Conservation (phyloP, 2,113 vertebrate species). For the Colaptes auratus region DNA sequence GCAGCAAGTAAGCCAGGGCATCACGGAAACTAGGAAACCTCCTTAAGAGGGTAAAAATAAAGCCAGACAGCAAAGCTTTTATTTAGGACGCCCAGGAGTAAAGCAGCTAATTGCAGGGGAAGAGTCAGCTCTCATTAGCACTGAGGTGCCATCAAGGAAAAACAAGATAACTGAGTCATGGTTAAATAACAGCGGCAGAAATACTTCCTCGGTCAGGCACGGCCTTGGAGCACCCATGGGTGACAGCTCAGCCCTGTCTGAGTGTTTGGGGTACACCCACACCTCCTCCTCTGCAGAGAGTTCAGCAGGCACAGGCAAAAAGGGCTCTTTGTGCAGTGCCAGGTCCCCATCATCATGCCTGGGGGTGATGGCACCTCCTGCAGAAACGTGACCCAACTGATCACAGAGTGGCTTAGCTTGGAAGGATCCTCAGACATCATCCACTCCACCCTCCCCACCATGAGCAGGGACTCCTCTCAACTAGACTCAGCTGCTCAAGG, state of each 20-base stretch:
- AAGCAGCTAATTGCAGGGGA: constrained; percentile 33
- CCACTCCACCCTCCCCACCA: too few species aligned
- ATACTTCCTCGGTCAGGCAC: not conserved
- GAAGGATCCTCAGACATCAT: too few species aligned
- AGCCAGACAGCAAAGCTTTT: not conserved
- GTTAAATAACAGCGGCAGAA: constrained; percentile 23
- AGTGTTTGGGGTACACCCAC: not conserved
- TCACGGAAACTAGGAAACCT: constrained; percentile 56
- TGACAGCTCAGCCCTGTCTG: not conserved
- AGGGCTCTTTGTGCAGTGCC: rapidly evolving
- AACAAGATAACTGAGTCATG: constrained; percentile 34
- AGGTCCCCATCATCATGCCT: rapidly evolving
- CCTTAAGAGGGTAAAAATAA: constrained; percentile 57
- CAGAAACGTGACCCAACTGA: not conserved
- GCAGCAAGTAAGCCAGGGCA: not conserved
- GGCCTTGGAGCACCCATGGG: not conserved
- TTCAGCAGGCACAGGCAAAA: rapidly evolving
- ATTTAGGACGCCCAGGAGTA: not conserved
- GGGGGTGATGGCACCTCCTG: not conserved
- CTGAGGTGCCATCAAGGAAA: constrained; percentile 2
- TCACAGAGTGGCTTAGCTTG: too few species aligned
- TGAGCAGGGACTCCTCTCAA: too few species aligned
- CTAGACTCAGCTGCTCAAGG: too few species aligned
- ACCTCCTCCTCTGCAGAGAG: not conserved
- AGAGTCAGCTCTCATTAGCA: constrained; percentile 28